Percentiles rank a stretch among this genome's conserved stretches.
Evolutionary conservation across 1,140 invertebrate genomes (phyloP).

Genomic region (Pseudomyrmex gracilis): DNA sequence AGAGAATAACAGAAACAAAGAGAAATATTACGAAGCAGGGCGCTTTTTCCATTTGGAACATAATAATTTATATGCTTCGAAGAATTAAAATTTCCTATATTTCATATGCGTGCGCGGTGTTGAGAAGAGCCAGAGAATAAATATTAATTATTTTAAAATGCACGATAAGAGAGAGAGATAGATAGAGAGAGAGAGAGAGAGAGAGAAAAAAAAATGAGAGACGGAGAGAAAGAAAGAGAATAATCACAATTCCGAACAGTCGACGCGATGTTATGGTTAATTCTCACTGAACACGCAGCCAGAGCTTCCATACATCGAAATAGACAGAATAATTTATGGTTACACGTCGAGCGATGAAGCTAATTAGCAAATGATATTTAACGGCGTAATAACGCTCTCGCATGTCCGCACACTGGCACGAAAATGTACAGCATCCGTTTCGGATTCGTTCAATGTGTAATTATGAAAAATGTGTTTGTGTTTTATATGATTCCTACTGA

Average conservation of each 20-base stretch:
- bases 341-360: conserved; percentile 61
- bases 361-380: conserved; percentile 80
- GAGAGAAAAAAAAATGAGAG: no score
- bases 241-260: conserved; percentile 54
- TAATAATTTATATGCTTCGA: conserved; percentile 56
- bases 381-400: conserved; percentile 70
- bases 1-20: conserved; percentile 37
- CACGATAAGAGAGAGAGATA: neutral
- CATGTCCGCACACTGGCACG: conserved; percentile 55
- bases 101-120: neutral
- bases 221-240: neutral
- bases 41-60: conserved; percentile 43
- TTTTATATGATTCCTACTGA: conserved; percentile 70
- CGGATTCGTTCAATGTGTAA: conserved; percentile 72
- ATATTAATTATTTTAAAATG: conserved; percentile 63
- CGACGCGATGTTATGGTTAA: conserved; percentile 57
- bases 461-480: conserved; percentile 79
- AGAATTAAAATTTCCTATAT: conserved; percentile 58
- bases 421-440: conserved; percentile 61
- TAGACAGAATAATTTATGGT: conserved; percentile 60
- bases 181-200: no score
- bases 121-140: conserved; percentile 21
- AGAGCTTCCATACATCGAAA: conserved; percentile 48
- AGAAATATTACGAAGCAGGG: conserved; percentile 50
- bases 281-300: conserved; percentile 30